Percentiles rank a stretch among this genome's conserved stretches.
phyloP scores from a whole-genome alignment of 1,140 invertebrate genomes.

The Planococcus citri region DNA sequence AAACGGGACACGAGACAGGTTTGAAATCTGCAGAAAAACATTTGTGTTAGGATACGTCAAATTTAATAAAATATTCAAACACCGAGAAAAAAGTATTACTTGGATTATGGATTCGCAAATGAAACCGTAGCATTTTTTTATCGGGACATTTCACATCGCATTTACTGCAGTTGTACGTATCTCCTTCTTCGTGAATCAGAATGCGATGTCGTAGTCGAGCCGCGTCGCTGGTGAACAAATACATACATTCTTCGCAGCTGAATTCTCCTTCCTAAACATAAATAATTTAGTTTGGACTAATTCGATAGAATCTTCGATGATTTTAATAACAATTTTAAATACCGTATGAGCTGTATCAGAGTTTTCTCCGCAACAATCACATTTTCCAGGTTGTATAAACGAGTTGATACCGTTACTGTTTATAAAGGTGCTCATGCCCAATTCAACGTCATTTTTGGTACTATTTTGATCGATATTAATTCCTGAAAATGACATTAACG shows the following conservation, averaged over 20 bases:
- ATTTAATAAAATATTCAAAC: not conserved
- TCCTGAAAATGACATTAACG: not conserved
- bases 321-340: conserved; percentile 22
- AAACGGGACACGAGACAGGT: conserved; percentile 42
- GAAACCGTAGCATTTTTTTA: conserved; percentile 39
- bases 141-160: conserved; percentile 38
- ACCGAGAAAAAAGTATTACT: not conserved
- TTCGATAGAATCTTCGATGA: too few relatives aligned
- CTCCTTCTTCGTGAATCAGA: conserved; percentile 36
- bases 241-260: conserved; percentile 41
- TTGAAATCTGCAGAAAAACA: conserved; percentile 33
- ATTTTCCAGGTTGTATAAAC: conserved; percentile 31
- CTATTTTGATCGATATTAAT: not conserved
- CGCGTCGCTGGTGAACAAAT: conserved; percentile 39
- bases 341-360: conserved; percentile 39
- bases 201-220: conserved; percentile 39
- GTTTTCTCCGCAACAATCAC: conserved; percentile 41
- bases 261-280: conserved; percentile 32
- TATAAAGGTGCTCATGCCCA: not conserved
- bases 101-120: conserved; percentile 38
- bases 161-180: conserved; percentile 36
- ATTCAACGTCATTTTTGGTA: too few relatives aligned
- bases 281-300: too few relatives aligned
- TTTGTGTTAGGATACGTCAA: not conserved
- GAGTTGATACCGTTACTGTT: not conserved